Evolutionary conservation across 1,140 invertebrate genomes (phyloP).

Genomic region (Eueides isabella): DNA sequence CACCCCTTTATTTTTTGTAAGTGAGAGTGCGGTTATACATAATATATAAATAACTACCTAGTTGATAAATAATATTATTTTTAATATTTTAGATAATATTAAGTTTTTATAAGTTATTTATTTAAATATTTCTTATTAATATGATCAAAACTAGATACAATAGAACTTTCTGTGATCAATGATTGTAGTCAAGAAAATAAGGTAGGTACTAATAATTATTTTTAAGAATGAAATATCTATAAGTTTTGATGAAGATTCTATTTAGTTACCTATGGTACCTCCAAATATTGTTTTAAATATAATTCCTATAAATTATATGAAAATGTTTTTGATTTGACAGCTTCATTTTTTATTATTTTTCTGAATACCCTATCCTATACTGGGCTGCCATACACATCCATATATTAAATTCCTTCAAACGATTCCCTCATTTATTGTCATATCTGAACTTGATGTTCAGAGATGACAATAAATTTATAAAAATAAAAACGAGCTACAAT

Average conservation of each 20-base stretch:
- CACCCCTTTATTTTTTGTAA: slow-evolving; percentile 81
- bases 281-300: slow-evolving; percentile 41
- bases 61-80: slow-evolving; percentile 38
- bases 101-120: slow-evolving; percentile 32
- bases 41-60: slow-evolving; percentile 70
- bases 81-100: slow-evolving; percentile 28
- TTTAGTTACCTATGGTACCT: slow-evolving; percentile 43
- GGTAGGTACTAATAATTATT: slow-evolving; percentile 41
- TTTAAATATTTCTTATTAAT: slow-evolving; percentile 25
- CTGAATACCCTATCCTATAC: background rate
- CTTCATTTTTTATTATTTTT: background rate
- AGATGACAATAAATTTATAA: too few species aligned
- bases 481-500: too few species aligned
- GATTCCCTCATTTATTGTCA: background rate
- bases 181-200: slow-evolving; percentile 46
- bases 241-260: slow-evolving; percentile 41
- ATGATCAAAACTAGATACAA: slow-evolving; percentile 45
- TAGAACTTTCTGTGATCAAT: slow-evolving; percentile 53
- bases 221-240: slow-evolving; percentile 43
- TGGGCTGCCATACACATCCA: background rate
- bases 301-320: slow-evolving; percentile 32
- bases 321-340: slow-evolving; percentile 16
- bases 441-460: too few species aligned
- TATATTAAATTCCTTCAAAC: background rate
- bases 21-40: slow-evolving; percentile 59